Conservation (phyloP, 2,797 vertebrate species). For the Poeciliopsis turneri region DNA sequence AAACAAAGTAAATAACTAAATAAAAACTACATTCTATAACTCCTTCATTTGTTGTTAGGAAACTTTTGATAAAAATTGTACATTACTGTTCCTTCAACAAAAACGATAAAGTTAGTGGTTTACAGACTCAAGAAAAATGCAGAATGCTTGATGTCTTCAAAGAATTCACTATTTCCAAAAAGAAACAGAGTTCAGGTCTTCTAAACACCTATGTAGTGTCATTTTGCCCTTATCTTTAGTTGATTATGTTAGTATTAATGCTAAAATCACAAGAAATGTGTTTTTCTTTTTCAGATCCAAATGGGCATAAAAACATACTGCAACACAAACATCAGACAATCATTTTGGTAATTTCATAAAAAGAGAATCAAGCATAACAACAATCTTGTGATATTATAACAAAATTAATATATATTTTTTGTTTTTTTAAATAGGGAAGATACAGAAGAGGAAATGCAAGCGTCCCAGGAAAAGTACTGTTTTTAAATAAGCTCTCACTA, state of each 20-base stretch:
- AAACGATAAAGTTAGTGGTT: slow-evolving; percentile 33
- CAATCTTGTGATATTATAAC: background rate
- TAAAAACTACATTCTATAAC: slow-evolving; percentile 36
- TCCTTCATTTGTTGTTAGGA: slow-evolving; percentile 64
- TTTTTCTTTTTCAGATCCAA: background rate
- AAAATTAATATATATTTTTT: background rate
- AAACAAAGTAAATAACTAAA: slow-evolving; percentile 30
- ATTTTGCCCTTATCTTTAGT: background rate
- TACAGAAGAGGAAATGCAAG: background rate
- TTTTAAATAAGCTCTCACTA: background rate
- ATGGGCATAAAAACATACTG: background rate
- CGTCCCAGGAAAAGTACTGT: background rate
- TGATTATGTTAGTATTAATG: background rate
- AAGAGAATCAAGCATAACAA: background rate
- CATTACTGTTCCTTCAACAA: slow-evolving; percentile 46
- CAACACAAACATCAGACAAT: background rate
- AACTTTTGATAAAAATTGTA: slow-evolving; percentile 35
- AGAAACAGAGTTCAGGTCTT: background rate
- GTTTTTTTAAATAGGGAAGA: background rate
- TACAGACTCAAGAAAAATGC: background rate
- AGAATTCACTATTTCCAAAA: background rate
- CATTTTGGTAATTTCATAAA: slow-evolving; percentile 5
- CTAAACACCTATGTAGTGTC: background rate
- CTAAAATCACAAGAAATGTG: background rate
- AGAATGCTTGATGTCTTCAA: background rate